A percentile compares a stretch with the other conserved stretches of the same genome.
phyloP scores from a whole-genome alignment of 2,113 vertebrate genomes.

The Tricholaema leucomelas region DNA sequence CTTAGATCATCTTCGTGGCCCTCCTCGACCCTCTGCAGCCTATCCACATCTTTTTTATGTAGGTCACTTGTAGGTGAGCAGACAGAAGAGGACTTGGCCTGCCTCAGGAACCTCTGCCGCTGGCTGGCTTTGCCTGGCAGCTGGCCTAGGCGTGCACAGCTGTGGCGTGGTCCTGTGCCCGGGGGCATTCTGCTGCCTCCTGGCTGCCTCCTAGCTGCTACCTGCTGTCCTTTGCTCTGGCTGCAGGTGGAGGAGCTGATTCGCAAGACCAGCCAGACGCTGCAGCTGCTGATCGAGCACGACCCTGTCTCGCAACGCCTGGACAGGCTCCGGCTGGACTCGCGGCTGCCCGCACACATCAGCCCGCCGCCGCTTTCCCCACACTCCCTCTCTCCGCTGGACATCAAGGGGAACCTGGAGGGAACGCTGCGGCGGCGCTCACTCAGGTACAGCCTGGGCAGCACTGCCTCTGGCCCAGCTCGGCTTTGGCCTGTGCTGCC shows the following conservation, averaged over 20 bases:
- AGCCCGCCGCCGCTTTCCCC: constrained; percentile 80
- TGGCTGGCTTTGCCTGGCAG: neutral
- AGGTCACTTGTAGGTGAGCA: neutral
- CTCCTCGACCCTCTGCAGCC: neutral
- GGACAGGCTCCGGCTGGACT: constrained; percentile 83
- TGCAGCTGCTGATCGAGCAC: constrained; percentile 94
- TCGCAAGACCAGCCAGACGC: constrained; percentile 87
- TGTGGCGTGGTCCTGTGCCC: neutral
- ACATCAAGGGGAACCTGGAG: constrained; percentile 83
- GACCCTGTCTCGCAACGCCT: constrained; percentile 89
- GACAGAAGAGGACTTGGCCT: neutral
- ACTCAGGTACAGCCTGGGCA: constrained; percentile 77
- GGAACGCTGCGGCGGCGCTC: constrained; percentile 86
- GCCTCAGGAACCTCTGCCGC: neutral
- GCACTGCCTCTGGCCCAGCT: neutral
- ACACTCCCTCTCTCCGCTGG: constrained; percentile 75
- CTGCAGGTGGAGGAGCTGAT: constrained; percentile 89
- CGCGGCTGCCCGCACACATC: constrained; percentile 79
- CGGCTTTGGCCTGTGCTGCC: neutral
- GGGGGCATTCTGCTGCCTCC: neutral
- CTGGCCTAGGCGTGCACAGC: neutral
- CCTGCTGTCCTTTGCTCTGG: neutral
- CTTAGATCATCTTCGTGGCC: neutral
- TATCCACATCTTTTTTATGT: neutral
- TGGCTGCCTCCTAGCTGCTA: neutral